phyloP scores from a whole-genome alignment of 2,888 invertebrate species.

The Notodonta ziczac region DNA sequence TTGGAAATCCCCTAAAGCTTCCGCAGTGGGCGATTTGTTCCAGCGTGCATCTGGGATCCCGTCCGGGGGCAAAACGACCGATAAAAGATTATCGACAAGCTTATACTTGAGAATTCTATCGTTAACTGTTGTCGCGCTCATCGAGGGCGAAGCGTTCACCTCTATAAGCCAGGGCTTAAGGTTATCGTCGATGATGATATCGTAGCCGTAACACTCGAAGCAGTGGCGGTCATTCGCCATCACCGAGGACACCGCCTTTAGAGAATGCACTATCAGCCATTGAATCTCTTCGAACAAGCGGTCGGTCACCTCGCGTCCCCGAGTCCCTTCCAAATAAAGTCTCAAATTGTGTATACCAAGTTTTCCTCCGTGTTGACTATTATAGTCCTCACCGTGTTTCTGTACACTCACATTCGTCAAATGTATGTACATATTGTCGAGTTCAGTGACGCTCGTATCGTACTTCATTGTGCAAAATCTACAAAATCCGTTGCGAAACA shows the following conservation, averaged over 20 bases:
- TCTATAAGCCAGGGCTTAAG: slow-evolving; percentile 97
- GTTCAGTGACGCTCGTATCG: slow-evolving; percentile 92
- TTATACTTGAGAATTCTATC: slow-evolving; percentile 97
- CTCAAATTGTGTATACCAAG: slow-evolving; percentile 95
- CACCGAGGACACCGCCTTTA: slow-evolving; percentile 95
- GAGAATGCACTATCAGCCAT: slow-evolving; percentile 95
- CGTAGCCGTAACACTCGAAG: slow-evolving; percentile 97
- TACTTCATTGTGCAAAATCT: slow-evolving; percentile 98
- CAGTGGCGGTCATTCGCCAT: slow-evolving; percentile 96
- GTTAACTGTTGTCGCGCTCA: slow-evolving; percentile 96
- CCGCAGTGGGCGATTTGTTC: slow-evolving; percentile 90
- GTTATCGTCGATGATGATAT: slow-evolving; percentile 96
- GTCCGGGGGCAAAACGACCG: slow-evolving; percentile 93
- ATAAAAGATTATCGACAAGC: slow-evolving; percentile 95
- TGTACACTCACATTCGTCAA: slow-evolving; percentile 98
- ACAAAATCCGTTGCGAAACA: slow-evolving; percentile 96
- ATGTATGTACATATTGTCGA: slow-evolving; percentile 97
- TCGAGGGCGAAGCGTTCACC: slow-evolving; percentile 96
- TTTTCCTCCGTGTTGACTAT: slow-evolving; percentile 96
- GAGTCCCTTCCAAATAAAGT: slow-evolving; percentile 94
- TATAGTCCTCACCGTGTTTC: slow-evolving; percentile 96
- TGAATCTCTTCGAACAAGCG: slow-evolving; percentile 94
- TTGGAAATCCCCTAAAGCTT: slow-evolving; percentile 92
- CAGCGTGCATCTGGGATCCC: slow-evolving; percentile 94
- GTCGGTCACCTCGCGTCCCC: slow-evolving; percentile 93